These are phyloP conservation scores for Acanthiza pusilla DNA, from an alignment of 2,797 vertebrate species.

Conservation along the genomic window DNA sequence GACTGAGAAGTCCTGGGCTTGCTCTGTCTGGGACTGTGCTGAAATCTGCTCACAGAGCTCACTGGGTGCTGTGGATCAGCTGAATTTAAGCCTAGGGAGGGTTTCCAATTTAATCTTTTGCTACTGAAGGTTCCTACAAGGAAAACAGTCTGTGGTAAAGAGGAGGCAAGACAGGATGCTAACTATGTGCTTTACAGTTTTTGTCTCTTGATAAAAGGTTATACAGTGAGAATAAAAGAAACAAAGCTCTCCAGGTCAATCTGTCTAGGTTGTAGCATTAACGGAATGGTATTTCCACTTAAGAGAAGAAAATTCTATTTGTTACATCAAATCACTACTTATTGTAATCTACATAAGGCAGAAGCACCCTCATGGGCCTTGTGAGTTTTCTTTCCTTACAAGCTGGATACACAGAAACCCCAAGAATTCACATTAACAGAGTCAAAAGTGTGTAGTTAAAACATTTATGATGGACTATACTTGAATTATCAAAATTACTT, in stretches of 20 bases:
- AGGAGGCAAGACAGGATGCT: background rate
- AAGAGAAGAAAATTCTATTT: background rate
- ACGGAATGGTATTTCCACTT: background rate
- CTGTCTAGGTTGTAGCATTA: background rate
- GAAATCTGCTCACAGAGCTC: background rate
- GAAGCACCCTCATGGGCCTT: background rate
- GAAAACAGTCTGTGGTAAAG: background rate
- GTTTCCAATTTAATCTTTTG: background rate
- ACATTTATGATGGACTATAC: background rate
- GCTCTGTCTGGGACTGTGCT: background rate
- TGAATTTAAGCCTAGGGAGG: background rate
- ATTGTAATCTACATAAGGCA: slow-evolving; percentile 39
- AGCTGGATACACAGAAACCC: background rate
- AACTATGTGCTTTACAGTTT: background rate
- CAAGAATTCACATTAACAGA: slow-evolving; percentile 9
- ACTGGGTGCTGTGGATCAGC: background rate
- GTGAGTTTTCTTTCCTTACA: background rate
- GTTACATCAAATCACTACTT: background rate
- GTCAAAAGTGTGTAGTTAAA: background rate
- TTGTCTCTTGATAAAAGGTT: background rate
- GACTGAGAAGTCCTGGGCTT: background rate
- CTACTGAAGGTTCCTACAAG: background rate
- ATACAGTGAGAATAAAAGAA: background rate
- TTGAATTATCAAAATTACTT: background rate
- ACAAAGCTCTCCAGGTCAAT: background rate